A percentile compares a stretch with the other conserved stretches of the same genome.
phyloP scores from a whole-genome alignment of 1,140 invertebrate species.

The Drosophila orena region DNA sequence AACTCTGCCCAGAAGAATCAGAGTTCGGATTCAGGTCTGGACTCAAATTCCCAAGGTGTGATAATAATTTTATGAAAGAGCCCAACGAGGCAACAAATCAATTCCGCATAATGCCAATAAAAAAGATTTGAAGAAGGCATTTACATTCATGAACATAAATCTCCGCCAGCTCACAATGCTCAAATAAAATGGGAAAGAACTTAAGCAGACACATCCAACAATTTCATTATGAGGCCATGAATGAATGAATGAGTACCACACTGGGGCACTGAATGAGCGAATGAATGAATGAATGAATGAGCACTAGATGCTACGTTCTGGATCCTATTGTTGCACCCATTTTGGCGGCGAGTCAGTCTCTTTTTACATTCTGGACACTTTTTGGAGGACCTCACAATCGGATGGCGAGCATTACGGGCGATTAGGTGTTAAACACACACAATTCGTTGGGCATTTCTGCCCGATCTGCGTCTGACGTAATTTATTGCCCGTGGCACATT shows the following conservation, averaged over 20 bases:
- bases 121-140: constrained; percentile 78
- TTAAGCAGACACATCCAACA: constrained; percentile 64
- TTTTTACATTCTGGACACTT: neutral
- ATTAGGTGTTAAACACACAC: constrained; percentile 68
- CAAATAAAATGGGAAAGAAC: constrained; percentile 25
- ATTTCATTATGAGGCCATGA: constrained; percentile 76
- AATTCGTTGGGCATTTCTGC: constrained; percentile 60
- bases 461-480: constrained; percentile 37
- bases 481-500: constrained; percentile 57
- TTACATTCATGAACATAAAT: constrained; percentile 81
- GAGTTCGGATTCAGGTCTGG: neutral
- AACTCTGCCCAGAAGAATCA: constrained; percentile 48
- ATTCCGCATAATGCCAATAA: constrained; percentile 72
- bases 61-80: constrained; percentile 83
- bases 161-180: constrained; percentile 51
- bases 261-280: neutral
- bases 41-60: constrained; percentile 68
- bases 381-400: constrained; percentile 77
- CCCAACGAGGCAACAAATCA: constrained; percentile 71
- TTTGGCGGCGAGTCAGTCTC: constrained; percentile 37
- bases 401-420: constrained; percentile 54
- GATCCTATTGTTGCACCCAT: constrained; percentile 23
- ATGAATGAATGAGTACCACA: constrained; percentile 43
- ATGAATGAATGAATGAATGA: constrained; percentile 38
- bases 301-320: constrained; percentile 31